phyloP scores from a whole-genome alignment of 2,113 vertebrate species.

The Ciconia stormi region DNA sequence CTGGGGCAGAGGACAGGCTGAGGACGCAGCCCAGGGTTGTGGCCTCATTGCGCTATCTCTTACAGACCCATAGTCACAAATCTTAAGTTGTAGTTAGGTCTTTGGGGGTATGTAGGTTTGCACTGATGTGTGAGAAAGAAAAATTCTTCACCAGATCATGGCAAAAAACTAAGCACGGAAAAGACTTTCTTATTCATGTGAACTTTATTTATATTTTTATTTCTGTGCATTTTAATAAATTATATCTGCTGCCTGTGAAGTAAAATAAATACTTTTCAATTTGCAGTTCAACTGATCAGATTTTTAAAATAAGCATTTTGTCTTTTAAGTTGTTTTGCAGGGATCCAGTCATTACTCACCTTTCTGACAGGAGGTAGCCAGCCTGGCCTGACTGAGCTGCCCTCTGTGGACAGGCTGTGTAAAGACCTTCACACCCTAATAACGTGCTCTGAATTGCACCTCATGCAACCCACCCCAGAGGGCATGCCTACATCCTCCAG shows the following conservation, averaged over 20 bases:
- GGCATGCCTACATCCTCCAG: background rate
- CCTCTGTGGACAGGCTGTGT: background rate
- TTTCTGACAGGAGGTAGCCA: accelerated
- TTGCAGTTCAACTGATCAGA: background rate
- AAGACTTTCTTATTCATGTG: background rate
- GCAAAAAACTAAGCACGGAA: background rate
- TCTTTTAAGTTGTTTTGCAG: background rate
- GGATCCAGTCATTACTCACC: background rate
- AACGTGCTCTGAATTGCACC: background rate
- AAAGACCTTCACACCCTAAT: background rate
- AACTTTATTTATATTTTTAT: background rate
- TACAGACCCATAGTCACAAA: background rate
- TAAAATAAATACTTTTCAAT: background rate
- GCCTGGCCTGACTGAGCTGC: background rate
- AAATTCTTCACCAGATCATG: background rate
- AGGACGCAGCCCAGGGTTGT: background rate
- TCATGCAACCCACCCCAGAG: background rate
- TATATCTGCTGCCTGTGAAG: background rate
- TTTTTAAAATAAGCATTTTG: background rate
- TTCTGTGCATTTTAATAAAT: background rate
- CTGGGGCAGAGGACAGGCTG: background rate
- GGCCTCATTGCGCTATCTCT: background rate
- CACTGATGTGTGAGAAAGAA: background rate
- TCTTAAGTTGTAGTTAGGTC: background rate
- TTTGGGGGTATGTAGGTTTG: background rate